A percentile compares a stretch with the other conserved stretches of the same genome.
Conservation (phyloP, 2,888 invertebrate genomes). For the Mechanitis messenoides region DNA sequence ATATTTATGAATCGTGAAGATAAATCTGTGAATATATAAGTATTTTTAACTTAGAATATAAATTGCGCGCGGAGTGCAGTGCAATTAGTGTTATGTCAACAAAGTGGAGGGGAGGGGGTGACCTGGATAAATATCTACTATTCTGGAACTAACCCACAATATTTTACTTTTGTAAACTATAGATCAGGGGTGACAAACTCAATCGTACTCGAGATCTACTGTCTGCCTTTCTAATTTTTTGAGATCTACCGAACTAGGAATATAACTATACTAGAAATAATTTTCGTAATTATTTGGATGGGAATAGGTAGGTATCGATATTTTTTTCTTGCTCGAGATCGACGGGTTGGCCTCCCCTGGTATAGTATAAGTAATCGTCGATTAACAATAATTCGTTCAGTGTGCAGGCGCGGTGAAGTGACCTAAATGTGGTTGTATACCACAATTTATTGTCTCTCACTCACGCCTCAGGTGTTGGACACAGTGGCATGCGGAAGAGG, state of each 20-base stretch:
- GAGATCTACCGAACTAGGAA: too few species aligned
- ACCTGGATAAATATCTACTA: not conserved
- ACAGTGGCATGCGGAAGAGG: conserved; percentile 26
- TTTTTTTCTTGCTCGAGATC: too few species aligned
- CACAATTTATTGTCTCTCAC: conserved; percentile 63
- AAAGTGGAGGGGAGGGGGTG: conserved; percentile 33
- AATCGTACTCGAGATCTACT: too few species aligned
- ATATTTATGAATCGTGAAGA: not conserved
- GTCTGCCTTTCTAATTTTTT: too few species aligned
- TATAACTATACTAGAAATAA: too few species aligned
- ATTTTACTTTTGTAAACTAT: too few species aligned
- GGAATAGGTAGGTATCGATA: too few species aligned
- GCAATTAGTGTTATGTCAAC: conserved; percentile 35
- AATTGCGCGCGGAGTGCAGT: conserved; percentile 10
- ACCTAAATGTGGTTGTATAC: conserved; percentile 54
- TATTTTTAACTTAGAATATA: conserved; percentile 2
- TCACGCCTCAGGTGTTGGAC: conserved; percentile 40
- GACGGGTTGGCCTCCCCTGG: too few species aligned
- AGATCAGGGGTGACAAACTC: too few species aligned
- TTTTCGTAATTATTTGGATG: too few species aligned
- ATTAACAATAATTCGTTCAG: not conserved
- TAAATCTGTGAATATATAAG: too few species aligned
- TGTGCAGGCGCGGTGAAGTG: conserved; percentile 39
- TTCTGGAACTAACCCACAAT: not conserved
- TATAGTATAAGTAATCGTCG: too few species aligned